Evolutionary conservation across 2,797 vertebrate genomes (phyloP).

Genomic region (Diplodus puntazzo): DNA sequence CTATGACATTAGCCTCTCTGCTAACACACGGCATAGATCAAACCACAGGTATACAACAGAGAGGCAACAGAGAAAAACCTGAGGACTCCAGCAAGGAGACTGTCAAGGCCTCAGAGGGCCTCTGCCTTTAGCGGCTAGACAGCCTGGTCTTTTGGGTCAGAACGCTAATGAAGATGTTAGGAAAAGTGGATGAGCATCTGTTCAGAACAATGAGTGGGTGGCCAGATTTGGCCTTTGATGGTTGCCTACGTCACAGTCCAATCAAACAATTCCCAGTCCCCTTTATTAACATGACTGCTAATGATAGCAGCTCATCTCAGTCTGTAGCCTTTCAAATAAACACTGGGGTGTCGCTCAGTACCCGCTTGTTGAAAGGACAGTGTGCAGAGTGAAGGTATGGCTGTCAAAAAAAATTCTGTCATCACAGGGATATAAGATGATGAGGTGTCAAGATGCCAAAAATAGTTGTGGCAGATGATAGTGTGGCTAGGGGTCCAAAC

Average conservation of each 20-base stretch:
- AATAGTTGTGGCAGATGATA: conserved; percentile 25
- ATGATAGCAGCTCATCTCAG: conserved; percentile 64
- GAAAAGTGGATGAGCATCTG: conserved; percentile 63
- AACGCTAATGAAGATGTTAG: conserved; percentile 73
- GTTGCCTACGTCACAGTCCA: conserved; percentile 63
- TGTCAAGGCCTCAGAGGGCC: conserved; percentile 42
- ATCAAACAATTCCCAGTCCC: conserved; percentile 66
- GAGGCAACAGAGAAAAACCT: conserved; percentile 55
- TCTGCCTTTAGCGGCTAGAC: conserved; percentile 47
- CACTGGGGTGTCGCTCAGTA: conserved; percentile 27
- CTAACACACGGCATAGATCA: conserved; percentile 76
- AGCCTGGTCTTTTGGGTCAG: conserved; percentile 68
- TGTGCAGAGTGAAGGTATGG: conserved; percentile 43
- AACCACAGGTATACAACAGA: conserved; percentile 65
- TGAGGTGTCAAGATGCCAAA: conserved; percentile 51
- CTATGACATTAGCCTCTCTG: conserved; percentile 74
- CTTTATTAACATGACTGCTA: conserved; percentile 61
- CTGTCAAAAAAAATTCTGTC: conserved; percentile 50
- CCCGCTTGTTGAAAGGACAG: conserved; percentile 56
- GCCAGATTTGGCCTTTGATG: conserved; percentile 77
- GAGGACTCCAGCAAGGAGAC: conserved; percentile 62
- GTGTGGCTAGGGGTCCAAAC: conserved; percentile 34
- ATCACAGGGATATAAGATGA: conserved; percentile 48
- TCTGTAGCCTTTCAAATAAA: conserved; percentile 60
- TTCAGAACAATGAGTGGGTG: conserved; percentile 72